Conservation (phyloP, 2,113 vertebrate genomes). For the Neopipo cinnamomea region DNA sequence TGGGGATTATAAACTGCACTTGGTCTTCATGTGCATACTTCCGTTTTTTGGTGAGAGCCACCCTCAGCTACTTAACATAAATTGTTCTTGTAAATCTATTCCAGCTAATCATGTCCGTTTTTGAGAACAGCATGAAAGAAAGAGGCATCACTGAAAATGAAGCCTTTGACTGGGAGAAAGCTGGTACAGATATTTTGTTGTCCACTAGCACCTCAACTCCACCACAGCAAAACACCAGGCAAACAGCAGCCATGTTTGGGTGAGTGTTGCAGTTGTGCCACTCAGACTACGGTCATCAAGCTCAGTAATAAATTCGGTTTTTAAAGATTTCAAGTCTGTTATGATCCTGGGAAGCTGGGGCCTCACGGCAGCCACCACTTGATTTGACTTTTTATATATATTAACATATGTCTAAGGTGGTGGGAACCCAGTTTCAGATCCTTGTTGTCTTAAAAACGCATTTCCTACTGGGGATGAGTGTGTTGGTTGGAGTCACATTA, state of each 20-base stretch:
- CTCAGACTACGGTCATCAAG: not conserved
- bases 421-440: not conserved
- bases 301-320: not conserved
- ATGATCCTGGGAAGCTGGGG: not conserved
- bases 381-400: not conserved
- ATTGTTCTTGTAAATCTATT: constrained; percentile 24
- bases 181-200: constrained; percentile 84
- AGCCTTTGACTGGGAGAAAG: constrained; percentile 98
- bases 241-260: constrained; percentile 96
- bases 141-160: constrained; percentile 95
- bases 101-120: constrained; percentile 97
- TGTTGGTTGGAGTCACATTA: not conserved
- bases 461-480: not conserved
- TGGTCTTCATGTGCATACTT: not conserved
- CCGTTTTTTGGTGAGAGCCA: not conserved
- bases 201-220: constrained; percentile 91
- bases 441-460: not conserved
- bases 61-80: not conserved
- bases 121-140: constrained; percentile 98
- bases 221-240: constrained; percentile 92
- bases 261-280: constrained; percentile 65
- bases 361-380: not conserved
- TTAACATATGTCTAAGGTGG: not conserved
- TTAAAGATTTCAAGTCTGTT: not conserved
- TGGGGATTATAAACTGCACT: not conserved